Conservation (phyloP, 2,888 invertebrate genomes). For the Lasioglossum calceatum region DNA sequence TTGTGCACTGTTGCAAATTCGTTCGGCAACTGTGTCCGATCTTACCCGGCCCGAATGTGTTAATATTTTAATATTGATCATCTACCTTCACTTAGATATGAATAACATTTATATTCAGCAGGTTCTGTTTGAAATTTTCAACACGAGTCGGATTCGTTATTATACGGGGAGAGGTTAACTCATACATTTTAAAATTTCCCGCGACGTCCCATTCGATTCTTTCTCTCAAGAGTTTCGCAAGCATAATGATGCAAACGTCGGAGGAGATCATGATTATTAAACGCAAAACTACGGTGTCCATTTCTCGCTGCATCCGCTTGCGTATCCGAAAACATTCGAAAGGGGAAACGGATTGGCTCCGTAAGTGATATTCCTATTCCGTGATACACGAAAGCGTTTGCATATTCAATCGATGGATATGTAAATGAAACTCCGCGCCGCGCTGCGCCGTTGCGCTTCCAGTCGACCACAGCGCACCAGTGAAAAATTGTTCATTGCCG, state of each 20-base stretch:
- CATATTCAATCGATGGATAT: constrained; percentile 51
- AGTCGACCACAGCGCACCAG: constrained; percentile 17
- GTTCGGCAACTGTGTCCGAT: no score
- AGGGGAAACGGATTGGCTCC: neutral
- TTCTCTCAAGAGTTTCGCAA: neutral
- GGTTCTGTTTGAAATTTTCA: neutral
- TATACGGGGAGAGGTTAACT: neutral
- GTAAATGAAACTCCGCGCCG: constrained; percentile 20
- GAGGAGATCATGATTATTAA: neutral
- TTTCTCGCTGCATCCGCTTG: neutral
- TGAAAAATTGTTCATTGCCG: constrained; percentile 4
- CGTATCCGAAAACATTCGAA: neutral
- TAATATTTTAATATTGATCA: neutral
- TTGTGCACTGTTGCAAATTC: no score
- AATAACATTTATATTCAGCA: neutral
- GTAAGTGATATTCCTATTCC: constrained; percentile 26
- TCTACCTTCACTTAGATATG: neutral
- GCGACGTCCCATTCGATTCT: neutral
- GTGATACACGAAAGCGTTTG: constrained; percentile 34
- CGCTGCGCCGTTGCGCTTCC: neutral
- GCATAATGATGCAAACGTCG: neutral
- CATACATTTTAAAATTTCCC: neutral
- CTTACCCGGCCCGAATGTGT: no score
- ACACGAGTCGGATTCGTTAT: neutral
- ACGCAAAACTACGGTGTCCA: constrained; percentile 19